A percentile compares a stretch with the other conserved stretches of the same genome.
These are phyloP conservation scores for Liolophura sinensis DNA, from an alignment of 1,140 invertebrate species.

Conservation along the genomic window DNA sequence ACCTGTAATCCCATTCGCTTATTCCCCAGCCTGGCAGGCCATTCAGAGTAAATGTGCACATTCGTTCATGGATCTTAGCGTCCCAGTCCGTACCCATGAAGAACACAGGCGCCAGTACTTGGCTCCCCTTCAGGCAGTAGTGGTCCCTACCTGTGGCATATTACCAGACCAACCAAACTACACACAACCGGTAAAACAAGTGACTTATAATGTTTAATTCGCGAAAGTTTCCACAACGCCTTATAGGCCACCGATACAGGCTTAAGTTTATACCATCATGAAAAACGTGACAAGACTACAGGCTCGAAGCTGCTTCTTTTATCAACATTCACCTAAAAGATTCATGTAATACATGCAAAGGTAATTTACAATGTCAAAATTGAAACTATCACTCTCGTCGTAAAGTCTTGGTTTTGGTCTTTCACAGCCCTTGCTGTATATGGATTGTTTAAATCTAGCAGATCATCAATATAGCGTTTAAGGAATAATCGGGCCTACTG, in stretches of 20 bases:
- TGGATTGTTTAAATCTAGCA: too few relatives aligned
- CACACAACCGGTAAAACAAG: neutral
- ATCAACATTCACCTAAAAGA: too few relatives aligned
- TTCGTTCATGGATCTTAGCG: constrained; percentile 70
- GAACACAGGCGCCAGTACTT: constrained; percentile 66
- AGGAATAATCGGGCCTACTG: too few relatives aligned
- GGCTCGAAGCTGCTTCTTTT: too few relatives aligned
- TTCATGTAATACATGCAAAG: too few relatives aligned
- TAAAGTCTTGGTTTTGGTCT: too few relatives aligned
- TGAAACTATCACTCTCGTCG: too few relatives aligned
- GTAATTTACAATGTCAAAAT: too few relatives aligned
- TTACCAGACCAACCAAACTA: constrained; percentile 1
- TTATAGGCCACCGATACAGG: constrained; percentile 1
- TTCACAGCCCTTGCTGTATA: too few relatives aligned
- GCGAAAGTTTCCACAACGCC: neutral
- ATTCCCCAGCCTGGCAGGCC: constrained; percentile 69
- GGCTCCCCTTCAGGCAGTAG: constrained; percentile 63
- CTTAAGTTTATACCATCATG: too few relatives aligned
- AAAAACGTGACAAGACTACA: too few relatives aligned
- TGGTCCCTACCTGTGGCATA: constrained; percentile 32
- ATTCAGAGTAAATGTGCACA: constrained; percentile 68
- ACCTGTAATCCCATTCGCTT: constrained; percentile 72
- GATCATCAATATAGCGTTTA: too few relatives aligned
- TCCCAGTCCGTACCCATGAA: constrained; percentile 72
- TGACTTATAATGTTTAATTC: neutral